phyloP scores from a whole-genome alignment of 2,888 invertebrate genomes.

The Cheilosia vulpina region DNA sequence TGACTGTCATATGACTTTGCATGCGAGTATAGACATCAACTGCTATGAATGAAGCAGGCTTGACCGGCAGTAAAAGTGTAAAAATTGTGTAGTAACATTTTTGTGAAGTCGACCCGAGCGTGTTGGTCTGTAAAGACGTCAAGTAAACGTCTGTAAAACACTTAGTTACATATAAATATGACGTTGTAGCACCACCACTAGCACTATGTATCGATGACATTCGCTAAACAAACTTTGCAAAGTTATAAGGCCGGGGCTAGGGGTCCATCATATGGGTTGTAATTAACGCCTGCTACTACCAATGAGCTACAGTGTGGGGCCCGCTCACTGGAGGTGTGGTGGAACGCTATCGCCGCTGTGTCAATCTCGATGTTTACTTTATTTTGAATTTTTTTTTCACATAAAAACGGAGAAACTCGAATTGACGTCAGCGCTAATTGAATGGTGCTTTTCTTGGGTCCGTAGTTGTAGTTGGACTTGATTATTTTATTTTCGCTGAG shows the following conservation, averaged over 20 bases:
- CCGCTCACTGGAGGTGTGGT: conserved; percentile 1
- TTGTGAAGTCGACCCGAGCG: not conserved
- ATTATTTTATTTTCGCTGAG: not conserved
- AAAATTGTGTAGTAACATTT: not conserved
- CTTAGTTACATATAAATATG: conserved; percentile 5
- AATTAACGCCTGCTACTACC: conserved; percentile 61
- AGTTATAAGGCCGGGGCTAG: conserved; percentile 10
- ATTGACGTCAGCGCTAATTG: conserved; percentile 69
- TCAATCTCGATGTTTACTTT: conserved; percentile 28
- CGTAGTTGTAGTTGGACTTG: conserved; percentile 1
- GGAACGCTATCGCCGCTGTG: conserved; percentile 10
- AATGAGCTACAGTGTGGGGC: conserved; percentile 14
- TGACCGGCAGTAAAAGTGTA: not conserved
- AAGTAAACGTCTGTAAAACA: conserved; percentile 34
- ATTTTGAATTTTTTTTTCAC: conserved; percentile 23
- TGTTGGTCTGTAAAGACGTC: conserved; percentile 17
- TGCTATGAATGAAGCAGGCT: conserved; percentile 12
- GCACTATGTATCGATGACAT: conserved; percentile 17
- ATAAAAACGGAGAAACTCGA: conserved; percentile 41
- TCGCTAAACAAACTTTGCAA: conserved; percentile 39
- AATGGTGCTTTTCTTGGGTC: conserved; percentile 26
- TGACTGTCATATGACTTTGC: not conserved
- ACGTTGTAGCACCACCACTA: conserved; percentile 1
- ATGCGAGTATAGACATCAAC: not conserved
- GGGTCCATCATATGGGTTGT: conserved; percentile 21